Percentiles rank a stretch among this genome's conserved stretches.
Conservation (phyloP, 1,140 invertebrate species). For the Brachystomella parvula region DNA sequence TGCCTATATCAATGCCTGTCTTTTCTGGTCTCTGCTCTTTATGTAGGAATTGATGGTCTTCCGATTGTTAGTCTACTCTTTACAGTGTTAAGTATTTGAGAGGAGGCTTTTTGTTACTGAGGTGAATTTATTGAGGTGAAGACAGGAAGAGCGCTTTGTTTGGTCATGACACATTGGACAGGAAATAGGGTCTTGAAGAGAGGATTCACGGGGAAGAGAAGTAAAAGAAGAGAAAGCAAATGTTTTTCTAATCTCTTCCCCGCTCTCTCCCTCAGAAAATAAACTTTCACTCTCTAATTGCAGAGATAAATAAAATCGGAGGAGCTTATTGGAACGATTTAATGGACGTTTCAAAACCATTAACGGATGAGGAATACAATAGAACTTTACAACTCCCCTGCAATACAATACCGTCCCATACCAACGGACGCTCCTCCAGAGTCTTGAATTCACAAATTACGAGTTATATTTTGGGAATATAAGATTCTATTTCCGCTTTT, state of each 20-base stretch:
- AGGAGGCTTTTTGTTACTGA: slow-evolving; percentile 11
- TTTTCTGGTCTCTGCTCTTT: background rate
- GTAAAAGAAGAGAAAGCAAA: background rate
- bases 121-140: slow-evolving; percentile 22
- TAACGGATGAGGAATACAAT: background rate
- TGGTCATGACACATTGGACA: slow-evolving; percentile 18
- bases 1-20: background rate
- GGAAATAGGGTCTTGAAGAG: slow-evolving; percentile 3
- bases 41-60: background rate
- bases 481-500: too few species aligned
- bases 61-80: background rate
- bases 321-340: slow-evolving; percentile 18
- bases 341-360: background rate
- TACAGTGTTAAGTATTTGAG: background rate
- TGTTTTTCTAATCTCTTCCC: background rate
- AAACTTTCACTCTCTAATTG: slow-evolving; percentile 16
- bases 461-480: too few species aligned
- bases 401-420: too few species aligned
- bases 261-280: background rate
- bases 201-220: background rate
- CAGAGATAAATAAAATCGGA: slow-evolving; percentile 27
- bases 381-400: too few species aligned
- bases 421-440: too few species aligned
- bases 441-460: too few species aligned
- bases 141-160: slow-evolving; percentile 17